A percentile compares a stretch with the other conserved stretches of the same genome.
Conservation (phyloP, 2,797 vertebrate species). For the Enteromius viviparus region DNA sequence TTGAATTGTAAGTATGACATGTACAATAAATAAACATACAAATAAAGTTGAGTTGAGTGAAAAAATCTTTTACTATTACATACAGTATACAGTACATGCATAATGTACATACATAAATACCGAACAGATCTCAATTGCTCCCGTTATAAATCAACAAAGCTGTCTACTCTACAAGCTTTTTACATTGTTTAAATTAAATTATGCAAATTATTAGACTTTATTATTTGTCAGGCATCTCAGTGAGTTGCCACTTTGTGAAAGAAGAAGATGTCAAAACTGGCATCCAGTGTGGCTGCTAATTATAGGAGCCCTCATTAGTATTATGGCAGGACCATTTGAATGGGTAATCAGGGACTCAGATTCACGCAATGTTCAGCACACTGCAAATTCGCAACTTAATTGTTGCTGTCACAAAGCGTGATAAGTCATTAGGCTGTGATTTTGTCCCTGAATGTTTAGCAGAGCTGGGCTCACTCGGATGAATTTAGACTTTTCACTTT, state of each 20-base stretch:
- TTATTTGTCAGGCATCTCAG: constrained; percentile 18
- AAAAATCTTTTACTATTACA: background rate
- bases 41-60: background rate
- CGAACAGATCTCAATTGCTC: background rate
- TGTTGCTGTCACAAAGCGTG: constrained; percentile 16
- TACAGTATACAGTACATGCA: background rate
- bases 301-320: constrained; percentile 41
- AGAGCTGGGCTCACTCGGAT: background rate
- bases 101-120: background rate
- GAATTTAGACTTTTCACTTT: background rate
- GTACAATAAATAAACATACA: background rate
- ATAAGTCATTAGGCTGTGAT: constrained; percentile 7
- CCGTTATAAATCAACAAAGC: background rate
- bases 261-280: constrained; percentile 25
- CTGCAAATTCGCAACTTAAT: constrained; percentile 1
- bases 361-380: constrained; percentile 3
- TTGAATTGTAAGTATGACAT: background rate
- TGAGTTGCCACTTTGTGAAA: constrained; percentile 7
- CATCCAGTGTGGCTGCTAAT: constrained; percentile 15
- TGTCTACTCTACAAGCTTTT: background rate
- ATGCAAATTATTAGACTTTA: constrained; percentile 3
- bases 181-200: background rate
- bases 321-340: constrained; percentile 38
- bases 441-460: constrained; percentile 1
- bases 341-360: constrained; percentile 28